These are phyloP conservation scores for Merluccius polli DNA, from an alignment of 2,797 vertebrate species.

Conservation along the genomic window DNA sequence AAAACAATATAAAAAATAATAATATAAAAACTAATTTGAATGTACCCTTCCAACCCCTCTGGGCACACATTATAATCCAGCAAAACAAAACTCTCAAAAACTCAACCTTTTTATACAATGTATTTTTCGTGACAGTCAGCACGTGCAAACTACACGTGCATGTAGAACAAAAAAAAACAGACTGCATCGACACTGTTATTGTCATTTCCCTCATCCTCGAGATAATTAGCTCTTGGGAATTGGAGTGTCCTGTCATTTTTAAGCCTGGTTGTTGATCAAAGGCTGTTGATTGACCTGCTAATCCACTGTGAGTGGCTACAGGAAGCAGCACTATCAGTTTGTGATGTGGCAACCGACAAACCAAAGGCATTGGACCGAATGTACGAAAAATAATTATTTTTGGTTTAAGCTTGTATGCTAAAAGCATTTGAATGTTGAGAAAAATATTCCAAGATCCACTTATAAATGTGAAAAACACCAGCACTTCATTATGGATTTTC, in stretches of 20 bases:
- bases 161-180: neutral
- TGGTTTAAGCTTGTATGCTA: neutral
- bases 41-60: slow-evolving; percentile 18
- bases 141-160: neutral
- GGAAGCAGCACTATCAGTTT: slow-evolving; percentile 28
- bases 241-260: slow-evolving; percentile 45
- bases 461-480: neutral
- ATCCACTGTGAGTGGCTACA: slow-evolving; percentile 30
- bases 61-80: slow-evolving; percentile 22
- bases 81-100: slow-evolving; percentile 14
- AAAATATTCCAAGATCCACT: neutral
- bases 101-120: slow-evolving; percentile 30
- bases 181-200: slow-evolving; percentile 33
- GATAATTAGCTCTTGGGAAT: slow-evolving; percentile 52
- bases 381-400: neutral
- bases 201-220: slow-evolving; percentile 47
- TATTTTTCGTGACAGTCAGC: slow-evolving; percentile 1
- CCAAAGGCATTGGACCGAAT: slow-evolving; percentile 26
- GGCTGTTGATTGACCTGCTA: slow-evolving; percentile 44
- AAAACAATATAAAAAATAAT: too few species aligned
- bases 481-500: neutral
- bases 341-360: slow-evolving; percentile 48
- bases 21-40: neutral
- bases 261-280: slow-evolving; percentile 64
- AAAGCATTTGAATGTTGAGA: neutral